These are phyloP conservation scores for Protobothrops mucrosquamatus DNA, from an alignment of 2,113 vertebrate species.

Conservation along the genomic window DNA sequence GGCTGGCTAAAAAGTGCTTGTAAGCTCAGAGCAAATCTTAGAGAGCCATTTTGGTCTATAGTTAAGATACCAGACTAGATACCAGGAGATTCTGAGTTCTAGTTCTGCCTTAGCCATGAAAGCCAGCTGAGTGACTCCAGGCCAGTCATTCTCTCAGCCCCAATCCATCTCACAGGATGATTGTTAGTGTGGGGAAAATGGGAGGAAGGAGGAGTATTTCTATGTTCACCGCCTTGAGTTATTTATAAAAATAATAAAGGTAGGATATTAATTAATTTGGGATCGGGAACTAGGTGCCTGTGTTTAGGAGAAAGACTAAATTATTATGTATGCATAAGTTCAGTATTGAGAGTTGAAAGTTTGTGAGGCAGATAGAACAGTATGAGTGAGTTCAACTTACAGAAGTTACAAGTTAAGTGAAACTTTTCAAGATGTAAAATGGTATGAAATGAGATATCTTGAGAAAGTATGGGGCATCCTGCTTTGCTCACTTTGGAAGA, in stretches of 20 bases:
- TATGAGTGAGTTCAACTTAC: background rate
- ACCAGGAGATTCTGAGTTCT: too few species aligned
- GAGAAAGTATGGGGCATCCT: background rate
- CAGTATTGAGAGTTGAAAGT: background rate
- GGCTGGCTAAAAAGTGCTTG: background rate
- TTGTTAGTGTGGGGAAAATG: too few species aligned
- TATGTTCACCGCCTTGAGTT: too few species aligned
- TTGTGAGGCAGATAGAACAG: background rate
- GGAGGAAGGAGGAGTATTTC: too few species aligned
- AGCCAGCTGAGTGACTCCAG: too few species aligned
- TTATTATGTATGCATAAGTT: background rate
- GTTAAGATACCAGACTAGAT: too few species aligned
- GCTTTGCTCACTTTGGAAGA: background rate
- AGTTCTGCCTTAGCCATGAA: too few species aligned
- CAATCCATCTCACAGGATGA: too few species aligned
- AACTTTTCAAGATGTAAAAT: background rate
- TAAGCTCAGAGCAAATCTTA: background rate
- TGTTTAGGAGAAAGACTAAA: background rate
- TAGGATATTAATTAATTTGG: too few species aligned
- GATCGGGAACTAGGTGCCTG: background rate
- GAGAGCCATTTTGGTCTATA: too few species aligned
- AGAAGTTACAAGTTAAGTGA: background rate
- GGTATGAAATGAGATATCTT: background rate
- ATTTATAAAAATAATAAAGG: too few species aligned
- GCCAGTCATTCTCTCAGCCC: too few species aligned